Base-by-base conservation (phyloP, 2,888 invertebrate genomes). In the Apocheima hispidaria region DNA sequence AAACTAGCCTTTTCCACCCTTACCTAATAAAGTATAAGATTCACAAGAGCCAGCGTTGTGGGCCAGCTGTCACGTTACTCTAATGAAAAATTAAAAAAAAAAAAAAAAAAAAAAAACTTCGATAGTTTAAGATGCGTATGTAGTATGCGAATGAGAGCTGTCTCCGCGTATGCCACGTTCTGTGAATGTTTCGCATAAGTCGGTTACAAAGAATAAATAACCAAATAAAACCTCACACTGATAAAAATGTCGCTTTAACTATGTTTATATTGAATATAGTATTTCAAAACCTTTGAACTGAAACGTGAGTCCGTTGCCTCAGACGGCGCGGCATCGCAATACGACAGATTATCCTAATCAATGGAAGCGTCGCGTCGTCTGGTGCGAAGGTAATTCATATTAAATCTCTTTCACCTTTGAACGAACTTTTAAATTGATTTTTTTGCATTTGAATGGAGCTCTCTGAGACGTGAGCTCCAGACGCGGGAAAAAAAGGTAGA, bases 401-500 rank as follows among this genome's bases (percentile, higher is more conserved):
- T 72, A 72, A 73, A 72, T 72, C 73, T 75, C 66, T 67, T 71
- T 75, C 74, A 67, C 65, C 69, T 60, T 51, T 53, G 55, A 63
- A 69, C 60, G 63, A 70, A 73, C 65, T 69, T 71, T 70, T 59
- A 65, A 74, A 74, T 68, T 65, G 66, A 65, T 62, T 67, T 67
- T 76, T 70, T 64, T 68, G 63, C 71, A 65, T 63, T 65, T 68
- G 49, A 67, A 67, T 64, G 56, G 65, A 50, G 55, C 63, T 54
- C 59, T 52, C 41, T 54, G 51, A 59, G 55, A 62, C 61, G 60
- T 54, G 51, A 65, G 62, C 55, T 20, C 21, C 35, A 50, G 41
- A 41, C 49, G 46, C 23, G 18, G 44, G 20, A 10, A 10, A 23
- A 46, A 30, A 9, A 18, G 12, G 7, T 7, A n/a, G n/a, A 23